These are phyloP conservation scores for Margarornis squamiger DNA, from an alignment of 2,797 vertebrate species.

Conservation along the genomic window DNA sequence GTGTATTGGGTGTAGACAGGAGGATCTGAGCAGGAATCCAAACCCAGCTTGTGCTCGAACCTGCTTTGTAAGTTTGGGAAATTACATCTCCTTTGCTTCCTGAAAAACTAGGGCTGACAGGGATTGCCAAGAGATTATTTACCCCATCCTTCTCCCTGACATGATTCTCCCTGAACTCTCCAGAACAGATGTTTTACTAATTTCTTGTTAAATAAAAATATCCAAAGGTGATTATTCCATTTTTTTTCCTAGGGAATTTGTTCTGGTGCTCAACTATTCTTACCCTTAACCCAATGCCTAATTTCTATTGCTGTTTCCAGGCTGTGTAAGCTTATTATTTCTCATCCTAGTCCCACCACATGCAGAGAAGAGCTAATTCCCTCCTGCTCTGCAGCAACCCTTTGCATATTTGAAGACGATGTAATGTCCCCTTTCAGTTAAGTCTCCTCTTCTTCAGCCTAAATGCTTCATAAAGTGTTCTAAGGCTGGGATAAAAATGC, in stretches of 20 bases:
- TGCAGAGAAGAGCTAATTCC: slow-evolving; percentile 14
- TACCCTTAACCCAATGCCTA: background rate
- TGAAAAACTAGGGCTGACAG: background rate
- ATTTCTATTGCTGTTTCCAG: background rate
- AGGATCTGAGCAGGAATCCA: background rate
- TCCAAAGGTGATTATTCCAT: background rate
- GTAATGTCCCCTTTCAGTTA: background rate
- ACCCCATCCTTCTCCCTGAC: background rate
- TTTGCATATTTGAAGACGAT: background rate
- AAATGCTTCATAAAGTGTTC: background rate
- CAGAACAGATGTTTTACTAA: background rate
- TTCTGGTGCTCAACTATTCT: background rate
- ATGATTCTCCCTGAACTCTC: background rate
- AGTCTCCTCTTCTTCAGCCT: background rate
- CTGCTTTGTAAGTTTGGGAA: background rate
- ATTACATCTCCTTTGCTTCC: background rate
- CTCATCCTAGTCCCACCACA: background rate
- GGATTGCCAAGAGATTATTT: background rate
- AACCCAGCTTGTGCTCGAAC: background rate
- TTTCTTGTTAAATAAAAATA: background rate
- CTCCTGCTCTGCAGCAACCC: slow-evolving; percentile 2
- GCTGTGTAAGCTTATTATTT: slow-evolving; percentile 34
- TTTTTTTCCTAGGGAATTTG: background rate
- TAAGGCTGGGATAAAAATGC: background rate
- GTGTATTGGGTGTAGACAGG: background rate